Percentiles rank a stretch among this genome's conserved stretches.
Evolutionary conservation across 1,140 invertebrate genomes (phyloP).

Genomic region (Aphaenogaster rudis): DNA sequence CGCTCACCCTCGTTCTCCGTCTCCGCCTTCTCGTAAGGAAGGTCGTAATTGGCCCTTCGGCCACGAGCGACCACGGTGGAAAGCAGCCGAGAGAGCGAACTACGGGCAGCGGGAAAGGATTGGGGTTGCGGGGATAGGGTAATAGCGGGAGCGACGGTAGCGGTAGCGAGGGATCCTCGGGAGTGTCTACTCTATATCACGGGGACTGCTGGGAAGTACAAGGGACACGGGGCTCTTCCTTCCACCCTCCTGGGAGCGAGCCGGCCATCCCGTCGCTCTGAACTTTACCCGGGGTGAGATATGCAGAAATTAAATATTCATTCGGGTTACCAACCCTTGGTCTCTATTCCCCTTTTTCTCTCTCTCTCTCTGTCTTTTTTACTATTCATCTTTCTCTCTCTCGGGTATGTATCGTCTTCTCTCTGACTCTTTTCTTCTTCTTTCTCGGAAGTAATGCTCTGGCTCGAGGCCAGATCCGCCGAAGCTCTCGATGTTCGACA

Average conservation of each 20-base stretch:
- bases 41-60: constrained; percentile 78
- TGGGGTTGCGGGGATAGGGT: constrained; percentile 58
- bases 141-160: constrained; percentile 49
- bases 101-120: constrained; percentile 52
- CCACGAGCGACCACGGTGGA: constrained; percentile 41
- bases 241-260: constrained; percentile 65
- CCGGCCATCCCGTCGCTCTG: constrained; percentile 56
- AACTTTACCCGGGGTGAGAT: constrained; percentile 76
- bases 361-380: constrained; percentile 4
- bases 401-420: constrained; percentile 15
- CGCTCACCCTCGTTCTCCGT: constrained; percentile 24
- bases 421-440: constrained; percentile 16
- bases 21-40: constrained; percentile 55
- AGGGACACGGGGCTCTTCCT: constrained; percentile 68
- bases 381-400: constrained; percentile 2
- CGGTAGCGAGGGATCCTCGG: constrained; percentile 56
- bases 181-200: constrained; percentile 66
- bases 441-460: constrained; percentile 73
- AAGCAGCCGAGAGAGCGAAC: constrained; percentile 43
- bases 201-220: constrained; percentile 47
- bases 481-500: constrained; percentile 60
- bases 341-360: constrained; percentile 21
- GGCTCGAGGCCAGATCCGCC: constrained; percentile 73
- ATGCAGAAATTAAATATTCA: constrained; percentile 84
- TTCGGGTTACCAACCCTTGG: constrained; percentile 74